phyloP scores from a whole-genome alignment of 2,113 vertebrate species.

The Pachycephala philippinensis region DNA sequence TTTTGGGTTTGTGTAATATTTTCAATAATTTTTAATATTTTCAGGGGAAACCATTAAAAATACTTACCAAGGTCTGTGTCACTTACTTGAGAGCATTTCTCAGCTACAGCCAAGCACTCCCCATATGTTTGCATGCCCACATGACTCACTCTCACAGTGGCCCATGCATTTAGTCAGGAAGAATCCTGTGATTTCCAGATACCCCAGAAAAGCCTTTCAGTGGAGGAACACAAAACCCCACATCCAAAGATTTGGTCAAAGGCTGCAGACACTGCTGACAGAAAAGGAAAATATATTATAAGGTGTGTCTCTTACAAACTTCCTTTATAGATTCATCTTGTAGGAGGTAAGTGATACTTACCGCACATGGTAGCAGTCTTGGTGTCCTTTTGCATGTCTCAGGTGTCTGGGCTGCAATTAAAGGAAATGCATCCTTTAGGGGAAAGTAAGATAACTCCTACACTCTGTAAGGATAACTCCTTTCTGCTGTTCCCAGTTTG shows the following conservation, averaged over 20 bases:
- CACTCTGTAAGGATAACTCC: neutral
- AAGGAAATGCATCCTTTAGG: neutral
- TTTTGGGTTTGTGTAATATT: neutral
- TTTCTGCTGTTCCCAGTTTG: neutral
- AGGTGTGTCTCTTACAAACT: neutral
- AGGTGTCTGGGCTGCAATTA: neutral
- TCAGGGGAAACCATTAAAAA: neutral
- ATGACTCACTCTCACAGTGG: neutral
- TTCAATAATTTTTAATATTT: neutral
- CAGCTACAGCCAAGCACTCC: neutral
- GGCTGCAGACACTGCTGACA: neutral
- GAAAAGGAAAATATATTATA: neutral
- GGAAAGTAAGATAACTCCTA: neutral
- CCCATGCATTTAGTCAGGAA: neutral
- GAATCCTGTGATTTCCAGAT: neutral
- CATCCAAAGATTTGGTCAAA: neutral
- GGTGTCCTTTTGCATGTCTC: neutral
- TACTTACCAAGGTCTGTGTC: neutral
- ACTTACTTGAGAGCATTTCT: neutral
- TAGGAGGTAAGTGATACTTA: neutral
- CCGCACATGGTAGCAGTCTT: neutral
- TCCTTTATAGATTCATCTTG: neutral
- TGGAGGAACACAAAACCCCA: neutral
- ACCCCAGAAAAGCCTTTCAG: neutral
- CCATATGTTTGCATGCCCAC: fast-evolving